These are phyloP conservation scores for Sturnus vulgaris DNA, from an alignment of 2,113 vertebrate species.

Conservation along the genomic window DNA sequence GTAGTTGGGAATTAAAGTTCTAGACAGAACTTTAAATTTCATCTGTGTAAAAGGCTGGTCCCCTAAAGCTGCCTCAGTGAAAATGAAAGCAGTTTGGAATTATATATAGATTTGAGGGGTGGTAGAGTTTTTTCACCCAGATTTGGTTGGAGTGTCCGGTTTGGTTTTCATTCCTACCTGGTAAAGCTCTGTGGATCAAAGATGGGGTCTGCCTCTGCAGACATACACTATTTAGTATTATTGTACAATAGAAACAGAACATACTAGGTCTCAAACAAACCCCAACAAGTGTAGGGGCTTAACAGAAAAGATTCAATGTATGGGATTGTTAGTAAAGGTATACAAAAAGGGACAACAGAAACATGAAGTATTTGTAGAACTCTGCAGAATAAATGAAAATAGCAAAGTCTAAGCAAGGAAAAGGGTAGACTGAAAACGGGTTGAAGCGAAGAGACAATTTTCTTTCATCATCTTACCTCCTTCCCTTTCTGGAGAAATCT, in stretches of 20 bases:
- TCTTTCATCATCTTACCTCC: background rate
- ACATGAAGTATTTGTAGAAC: background rate
- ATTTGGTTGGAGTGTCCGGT: background rate
- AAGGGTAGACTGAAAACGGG: background rate
- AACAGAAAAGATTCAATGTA: background rate
- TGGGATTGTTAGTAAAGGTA: background rate
- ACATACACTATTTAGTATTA: background rate
- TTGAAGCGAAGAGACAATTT: background rate
- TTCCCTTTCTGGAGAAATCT: background rate
- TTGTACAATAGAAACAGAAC: background rate
- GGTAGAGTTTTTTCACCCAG: background rate
- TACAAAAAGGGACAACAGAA: background rate
- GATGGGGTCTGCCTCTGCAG: background rate
- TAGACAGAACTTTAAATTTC: background rate
- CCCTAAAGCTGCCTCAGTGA: background rate
- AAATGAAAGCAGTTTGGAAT: background rate
- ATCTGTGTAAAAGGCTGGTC: background rate
- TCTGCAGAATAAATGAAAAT: background rate
- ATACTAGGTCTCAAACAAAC: background rate
- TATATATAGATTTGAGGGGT: fast-evolving
- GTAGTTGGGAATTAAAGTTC: background rate
- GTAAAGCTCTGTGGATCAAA: background rate
- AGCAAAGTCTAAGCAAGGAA: background rate
- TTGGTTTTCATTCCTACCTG: background rate
- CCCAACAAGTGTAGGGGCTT: background rate